phyloP scores from a whole-genome alignment of 1,140 invertebrate genomes.

The Bombyx mori region DNA sequence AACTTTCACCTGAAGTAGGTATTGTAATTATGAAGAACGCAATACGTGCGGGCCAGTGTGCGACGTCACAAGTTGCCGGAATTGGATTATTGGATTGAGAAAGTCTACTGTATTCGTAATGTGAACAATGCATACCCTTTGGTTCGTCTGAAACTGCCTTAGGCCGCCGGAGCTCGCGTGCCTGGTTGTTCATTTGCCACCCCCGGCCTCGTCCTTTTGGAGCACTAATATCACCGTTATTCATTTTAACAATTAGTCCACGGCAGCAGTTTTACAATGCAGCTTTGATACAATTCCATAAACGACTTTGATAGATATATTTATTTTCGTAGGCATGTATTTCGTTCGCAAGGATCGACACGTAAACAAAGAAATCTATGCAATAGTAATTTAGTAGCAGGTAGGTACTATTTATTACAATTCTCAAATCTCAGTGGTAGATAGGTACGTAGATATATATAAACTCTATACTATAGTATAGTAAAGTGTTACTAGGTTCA shows the following conservation, averaged over 20 bases:
- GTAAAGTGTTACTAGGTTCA: no score
- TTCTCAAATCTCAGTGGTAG: no score
- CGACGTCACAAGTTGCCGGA: constrained; percentile 26
- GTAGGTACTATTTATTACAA: no score
- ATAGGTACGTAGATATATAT: no score
- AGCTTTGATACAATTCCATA: constrained; percentile 44
- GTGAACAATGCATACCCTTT: constrained; percentile 30
- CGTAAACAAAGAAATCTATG: constrained; percentile 64
- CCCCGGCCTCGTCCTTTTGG: constrained; percentile 61
- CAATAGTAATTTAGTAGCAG: constrained; percentile 9
- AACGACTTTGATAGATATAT: constrained; percentile 25
- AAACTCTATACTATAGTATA: no score
- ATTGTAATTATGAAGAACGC: constrained; percentile 35
- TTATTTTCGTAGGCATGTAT: constrained; percentile 16
- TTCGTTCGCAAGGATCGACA: constrained; percentile 46
- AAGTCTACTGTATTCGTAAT: constrained; percentile 19
- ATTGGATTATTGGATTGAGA: constrained; percentile 19
- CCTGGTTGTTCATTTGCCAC: constrained; percentile 58
- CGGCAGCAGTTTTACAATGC: constrained; percentile 17
- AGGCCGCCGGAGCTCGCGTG: constrained; percentile 55
- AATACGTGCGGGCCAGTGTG: constrained; percentile 28
- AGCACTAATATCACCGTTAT: constrained; percentile 61
- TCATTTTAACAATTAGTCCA: constrained; percentile 46
- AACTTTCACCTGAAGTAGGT: constrained; percentile 54
- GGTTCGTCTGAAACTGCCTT: constrained; percentile 43